phyloP scores from a whole-genome alignment of 2,888 invertebrate genomes.

The Phytoseiulus persimilis region DNA sequence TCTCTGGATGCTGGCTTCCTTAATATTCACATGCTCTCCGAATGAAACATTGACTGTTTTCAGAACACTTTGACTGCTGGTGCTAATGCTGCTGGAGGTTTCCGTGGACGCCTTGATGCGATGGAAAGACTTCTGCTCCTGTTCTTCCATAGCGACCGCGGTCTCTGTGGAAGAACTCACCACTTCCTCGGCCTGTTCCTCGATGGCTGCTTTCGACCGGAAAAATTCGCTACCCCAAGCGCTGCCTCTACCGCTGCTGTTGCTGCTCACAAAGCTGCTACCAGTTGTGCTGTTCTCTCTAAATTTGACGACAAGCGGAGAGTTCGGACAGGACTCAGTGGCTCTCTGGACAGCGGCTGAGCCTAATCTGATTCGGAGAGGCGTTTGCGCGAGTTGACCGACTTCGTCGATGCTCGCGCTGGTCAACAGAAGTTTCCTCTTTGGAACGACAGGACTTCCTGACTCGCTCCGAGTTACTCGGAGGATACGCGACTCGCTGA shows the following conservation, averaged over 20 bases:
- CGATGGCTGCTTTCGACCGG: slow-evolving; percentile 10
- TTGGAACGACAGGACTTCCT: neutral
- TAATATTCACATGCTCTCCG: slow-evolving; percentile 35
- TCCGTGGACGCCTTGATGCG: neutral
- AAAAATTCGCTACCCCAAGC: neutral
- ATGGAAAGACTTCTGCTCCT: slow-evolving; percentile 17
- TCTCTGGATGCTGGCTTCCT: neutral
- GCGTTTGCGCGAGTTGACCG: too few relatives aligned
- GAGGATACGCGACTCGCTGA: slow-evolving; percentile 28
- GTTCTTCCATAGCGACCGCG: neutral
- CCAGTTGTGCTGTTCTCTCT: neutral
- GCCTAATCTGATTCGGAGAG: slow-evolving; percentile 14
- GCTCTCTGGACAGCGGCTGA: slow-evolving; percentile 26
- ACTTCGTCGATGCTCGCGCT: slow-evolving; percentile 16
- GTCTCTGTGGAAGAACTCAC: neutral
- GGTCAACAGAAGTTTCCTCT: neutral
- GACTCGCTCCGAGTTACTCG: neutral
- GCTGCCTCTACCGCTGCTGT: too few relatives aligned
- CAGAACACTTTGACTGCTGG: neutral
- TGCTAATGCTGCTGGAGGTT: neutral
- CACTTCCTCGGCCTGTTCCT: slow-evolving; percentile 7
- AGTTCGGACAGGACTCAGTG: slow-evolving; percentile 25
- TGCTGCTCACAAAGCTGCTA: neutral
- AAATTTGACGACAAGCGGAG: slow-evolving; percentile 7
- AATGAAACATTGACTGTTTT: slow-evolving; percentile 23